phyloP scores from a whole-genome alignment of 2,888 invertebrate genomes.

The Ormyrus labotus region DNA sequence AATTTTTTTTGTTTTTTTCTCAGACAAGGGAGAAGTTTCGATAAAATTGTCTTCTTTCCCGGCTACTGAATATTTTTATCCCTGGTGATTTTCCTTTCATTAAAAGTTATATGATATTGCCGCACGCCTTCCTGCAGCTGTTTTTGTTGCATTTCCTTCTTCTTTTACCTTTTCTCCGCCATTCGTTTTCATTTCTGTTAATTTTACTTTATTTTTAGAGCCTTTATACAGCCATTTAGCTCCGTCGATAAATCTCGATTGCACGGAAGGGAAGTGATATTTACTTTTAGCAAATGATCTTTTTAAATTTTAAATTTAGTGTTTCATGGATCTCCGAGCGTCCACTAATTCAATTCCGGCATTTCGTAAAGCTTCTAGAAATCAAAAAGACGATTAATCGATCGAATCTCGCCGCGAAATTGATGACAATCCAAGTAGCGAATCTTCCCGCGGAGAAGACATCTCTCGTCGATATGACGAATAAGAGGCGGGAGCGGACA shows the following conservation, averaged over 20 bases:
- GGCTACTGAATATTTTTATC: too few species aligned
- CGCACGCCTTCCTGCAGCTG: conserved; percentile 53
- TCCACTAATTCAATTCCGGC: background rate
- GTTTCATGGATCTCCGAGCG: background rate
- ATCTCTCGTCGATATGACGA: conserved; percentile 33
- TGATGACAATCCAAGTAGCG: conserved; percentile 25
- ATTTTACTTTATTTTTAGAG: conserved; percentile 39
- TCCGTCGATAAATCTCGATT: conserved; percentile 22
- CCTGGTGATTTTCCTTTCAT: background rate
- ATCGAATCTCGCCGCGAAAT: conserved; percentile 27
- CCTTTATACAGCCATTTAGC: conserved; percentile 13
- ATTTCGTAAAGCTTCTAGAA: background rate
- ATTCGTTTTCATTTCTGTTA: conserved; percentile 45
- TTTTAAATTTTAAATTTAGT: background rate
- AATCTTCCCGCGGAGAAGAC: background rate
- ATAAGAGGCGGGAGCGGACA: conserved; percentile 11
- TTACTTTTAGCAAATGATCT: conserved; percentile 9
- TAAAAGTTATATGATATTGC: conserved; percentile 38
- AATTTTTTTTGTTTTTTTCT: too few species aligned
- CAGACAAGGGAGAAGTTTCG: too few species aligned
- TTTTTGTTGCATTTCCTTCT: conserved; percentile 5
- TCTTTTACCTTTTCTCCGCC: conserved; percentile 1
- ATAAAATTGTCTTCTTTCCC: too few species aligned
- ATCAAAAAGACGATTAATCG: conserved; percentile 36
- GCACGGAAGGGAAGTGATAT: conserved; percentile 16